Base-by-base conservation (phyloP, 2,888 invertebrate species). In the Campaea margaritaria region DNA sequence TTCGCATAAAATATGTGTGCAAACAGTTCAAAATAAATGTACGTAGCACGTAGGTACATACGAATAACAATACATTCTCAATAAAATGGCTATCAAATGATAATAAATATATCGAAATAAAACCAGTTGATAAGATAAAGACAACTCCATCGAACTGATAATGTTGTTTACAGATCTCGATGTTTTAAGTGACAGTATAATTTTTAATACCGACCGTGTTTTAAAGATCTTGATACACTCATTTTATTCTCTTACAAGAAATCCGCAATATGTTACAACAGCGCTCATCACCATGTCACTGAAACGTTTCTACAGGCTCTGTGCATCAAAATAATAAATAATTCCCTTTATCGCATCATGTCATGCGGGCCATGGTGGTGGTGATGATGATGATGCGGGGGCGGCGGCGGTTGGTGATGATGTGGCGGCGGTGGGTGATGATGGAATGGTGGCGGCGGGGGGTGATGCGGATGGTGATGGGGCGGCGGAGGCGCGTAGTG, bases 351-450 rank as follows among this genome's bases (percentile, higher is more conserved):
- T 13, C 67, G 67, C 51, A 46, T 31, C 27, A 55, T 39, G 41
- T 66, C 58, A 8, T 64, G 64, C 0, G 67, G 57, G 55, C 50
- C 68, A 13, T 65, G 58, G 8, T 65, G 65, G 53, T 15, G 68
- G 60, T 54, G 61, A 41, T 65, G 70, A 45, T 48, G 74, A 21
- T 21, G 21, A 2, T 2, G 21, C 3, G 21, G 21, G 3, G 21
- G 21, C 3, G 70, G 70, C 12, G 67, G 65, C 8, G 62, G 65
- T 0, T 62, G 66, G 4, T 66, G 65, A 27, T 66, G 63, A 1
- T 65, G 67, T 3, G 51, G 64, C 4, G 68, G 70, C 12, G 72
- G 77, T 0, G 69, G 68, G n/a, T 57, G 66, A 16, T 60, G 65
- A 16, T 65, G 67, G 14, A 44, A 46, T 9, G 42, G 58, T 53